Percentiles rank a stretch among this genome's conserved stretches.
Conservation (phyloP, 2,797 vertebrate species). For the Oreochromis grahami region DNA sequence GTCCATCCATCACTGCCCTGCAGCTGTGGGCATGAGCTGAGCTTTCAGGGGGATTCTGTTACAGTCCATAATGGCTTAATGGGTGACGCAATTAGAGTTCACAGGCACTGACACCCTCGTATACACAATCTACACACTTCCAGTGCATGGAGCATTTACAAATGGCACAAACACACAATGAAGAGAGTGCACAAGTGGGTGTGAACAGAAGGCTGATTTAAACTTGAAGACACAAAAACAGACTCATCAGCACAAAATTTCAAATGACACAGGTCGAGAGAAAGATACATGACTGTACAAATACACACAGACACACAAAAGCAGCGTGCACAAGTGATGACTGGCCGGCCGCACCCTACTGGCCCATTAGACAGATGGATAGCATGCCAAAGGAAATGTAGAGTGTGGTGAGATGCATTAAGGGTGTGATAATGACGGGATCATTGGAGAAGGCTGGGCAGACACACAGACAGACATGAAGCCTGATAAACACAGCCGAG, state of each 20-base stretch:
- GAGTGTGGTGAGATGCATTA: conserved; percentile 72
- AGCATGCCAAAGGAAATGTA: conserved; percentile 53
- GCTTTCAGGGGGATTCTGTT: conserved; percentile 74
- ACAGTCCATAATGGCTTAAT: conserved; percentile 68
- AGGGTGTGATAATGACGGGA: conserved; percentile 65
- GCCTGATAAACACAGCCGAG: conserved; percentile 4
- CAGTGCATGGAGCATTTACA: background rate
- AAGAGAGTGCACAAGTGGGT: background rate
- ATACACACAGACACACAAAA: conserved; percentile 9
- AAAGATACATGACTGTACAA: background rate
- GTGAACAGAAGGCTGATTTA: background rate
- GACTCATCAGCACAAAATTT: background rate
- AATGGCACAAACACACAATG: background rate
- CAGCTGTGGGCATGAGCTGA: conserved; percentile 34
- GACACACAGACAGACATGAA: conserved; percentile 20
- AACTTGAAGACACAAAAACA: background rate
- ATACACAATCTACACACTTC: background rate
- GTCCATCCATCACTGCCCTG: conserved; percentile 40
- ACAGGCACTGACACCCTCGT: conserved; percentile 22
- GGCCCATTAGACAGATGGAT: conserved; percentile 71
- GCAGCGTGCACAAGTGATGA: conserved; percentile 37
- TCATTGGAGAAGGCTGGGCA: conserved; percentile 21
- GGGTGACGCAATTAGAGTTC: conserved; percentile 47
- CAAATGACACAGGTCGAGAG: background rate
- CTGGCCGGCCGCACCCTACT: conserved; percentile 48